Evolutionary conservation across 2,113 vertebrate species (phyloP).

Genomic region (Regulus satrapa): DNA sequence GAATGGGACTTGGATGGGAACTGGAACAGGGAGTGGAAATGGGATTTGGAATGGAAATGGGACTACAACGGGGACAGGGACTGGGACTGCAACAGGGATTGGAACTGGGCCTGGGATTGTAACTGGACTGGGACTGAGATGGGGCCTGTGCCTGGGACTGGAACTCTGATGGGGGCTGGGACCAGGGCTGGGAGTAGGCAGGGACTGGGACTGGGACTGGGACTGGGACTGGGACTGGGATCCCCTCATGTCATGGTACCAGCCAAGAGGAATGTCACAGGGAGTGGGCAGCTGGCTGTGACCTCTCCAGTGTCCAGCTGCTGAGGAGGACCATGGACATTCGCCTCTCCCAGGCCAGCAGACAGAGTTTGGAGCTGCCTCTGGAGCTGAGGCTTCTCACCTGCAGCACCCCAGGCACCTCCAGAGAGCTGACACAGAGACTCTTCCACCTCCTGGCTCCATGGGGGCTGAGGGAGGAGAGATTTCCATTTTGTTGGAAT

Average conservation of each 20-base stretch:
- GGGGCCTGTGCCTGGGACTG: no score
- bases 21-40: background rate
- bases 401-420: background rate
- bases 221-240: background rate
- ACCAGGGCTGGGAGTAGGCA: background rate
- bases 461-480: background rate
- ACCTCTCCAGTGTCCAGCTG: background rate
- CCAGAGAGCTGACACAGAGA: background rate
- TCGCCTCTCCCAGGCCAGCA: background rate
- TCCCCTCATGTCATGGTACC: rapidly evolving
- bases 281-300: background rate
- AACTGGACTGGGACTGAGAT: rapidly evolving
- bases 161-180: background rate
- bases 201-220: rapidly evolving
- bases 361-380: background rate
- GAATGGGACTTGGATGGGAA: rapidly evolving
- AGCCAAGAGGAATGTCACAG: background rate
- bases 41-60: rapidly evolving
- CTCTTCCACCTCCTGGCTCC: background rate
- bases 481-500: background rate
- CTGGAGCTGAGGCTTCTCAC: conserved; percentile 1
- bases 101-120: no score
- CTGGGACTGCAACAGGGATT: rapidly evolving
- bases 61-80: background rate
- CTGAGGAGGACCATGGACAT: background rate